Conservation (phyloP, 2,888 invertebrate species). For the Tillus elongatus region DNA sequence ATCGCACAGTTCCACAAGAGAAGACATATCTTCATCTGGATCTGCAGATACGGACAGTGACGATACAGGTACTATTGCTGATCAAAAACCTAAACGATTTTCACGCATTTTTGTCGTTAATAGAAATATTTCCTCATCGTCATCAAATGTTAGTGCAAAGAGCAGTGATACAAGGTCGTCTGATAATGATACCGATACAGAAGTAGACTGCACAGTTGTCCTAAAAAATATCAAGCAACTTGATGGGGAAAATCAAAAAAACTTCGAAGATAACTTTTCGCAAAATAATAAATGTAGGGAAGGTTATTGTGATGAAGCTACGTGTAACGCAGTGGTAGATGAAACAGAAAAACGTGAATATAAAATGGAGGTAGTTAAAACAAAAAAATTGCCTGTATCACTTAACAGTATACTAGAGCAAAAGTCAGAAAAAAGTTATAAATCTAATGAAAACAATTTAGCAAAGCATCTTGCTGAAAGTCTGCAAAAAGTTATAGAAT, state of each 20-base stretch:
- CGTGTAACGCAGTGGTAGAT: no score
- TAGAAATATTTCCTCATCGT: conserved; percentile 50
- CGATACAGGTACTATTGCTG: conserved; percentile 50
- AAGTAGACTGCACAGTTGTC: conserved; percentile 43
- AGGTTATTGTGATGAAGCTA: no score
- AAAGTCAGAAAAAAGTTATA: background rate
- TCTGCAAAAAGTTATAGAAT: no score
- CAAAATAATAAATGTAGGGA: no score
- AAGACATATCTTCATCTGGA: conserved; percentile 34
- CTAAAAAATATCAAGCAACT: conserved; percentile 36
- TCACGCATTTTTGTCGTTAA: conserved; percentile 62
- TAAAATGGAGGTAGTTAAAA: no score
- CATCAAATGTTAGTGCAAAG: conserved; percentile 28
- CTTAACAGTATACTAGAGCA: background rate
- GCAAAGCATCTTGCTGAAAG: background rate
- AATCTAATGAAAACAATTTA: background rate
- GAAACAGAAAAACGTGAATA: no score
- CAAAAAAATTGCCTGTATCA: conserved; percentile 1
- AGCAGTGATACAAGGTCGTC: conserved; percentile 50
- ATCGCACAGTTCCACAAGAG: conserved; percentile 42
- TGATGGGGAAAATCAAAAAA: conserved; percentile 19
- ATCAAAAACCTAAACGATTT: conserved; percentile 47
- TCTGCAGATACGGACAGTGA: conserved; percentile 43
- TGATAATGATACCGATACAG: conserved; percentile 53
- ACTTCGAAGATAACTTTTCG: conserved; percentile 8